These are phyloP conservation scores for Poliocrania exsul DNA, from an alignment of 2,797 vertebrate genomes.

Conservation along the genomic window DNA sequence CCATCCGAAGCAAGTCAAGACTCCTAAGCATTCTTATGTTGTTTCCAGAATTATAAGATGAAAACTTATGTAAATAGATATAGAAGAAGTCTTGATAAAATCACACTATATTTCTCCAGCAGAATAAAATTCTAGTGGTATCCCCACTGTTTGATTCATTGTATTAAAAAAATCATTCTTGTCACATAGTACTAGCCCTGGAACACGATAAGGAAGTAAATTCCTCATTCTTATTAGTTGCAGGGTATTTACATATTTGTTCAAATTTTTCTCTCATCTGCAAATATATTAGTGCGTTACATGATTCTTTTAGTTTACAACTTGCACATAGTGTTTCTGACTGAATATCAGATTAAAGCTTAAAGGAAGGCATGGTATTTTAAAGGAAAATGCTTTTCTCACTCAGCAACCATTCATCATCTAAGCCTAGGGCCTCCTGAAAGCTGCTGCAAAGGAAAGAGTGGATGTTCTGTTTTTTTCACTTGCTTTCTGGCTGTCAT, in stretches of 20 bases:
- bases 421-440: not conserved
- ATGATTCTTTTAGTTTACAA: not conserved
- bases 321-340: not conserved
- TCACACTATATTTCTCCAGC: not conserved
- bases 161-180: conserved; percentile 1
- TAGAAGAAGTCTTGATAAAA: not conserved
- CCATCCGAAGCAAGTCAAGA: not conserved
- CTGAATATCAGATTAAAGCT: conserved; percentile 10
- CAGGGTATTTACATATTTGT: conserved; percentile 8
- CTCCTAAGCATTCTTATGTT: not conserved
- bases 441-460: conserved; percentile 11
- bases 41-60: not conserved
- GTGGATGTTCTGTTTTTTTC: not conserved
- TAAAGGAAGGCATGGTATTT: conserved; percentile 3
- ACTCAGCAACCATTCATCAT: not conserved
- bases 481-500: conserved; percentile 14
- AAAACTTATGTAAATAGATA: not conserved
- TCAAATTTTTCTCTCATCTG: not conserved
- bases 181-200: not conserved
- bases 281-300: not conserved
- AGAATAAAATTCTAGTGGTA: not conserved
- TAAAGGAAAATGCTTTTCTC: conserved; percentile 23
- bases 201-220: conserved; percentile 13
- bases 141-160: not conserved
- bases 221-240: not conserved